These are phyloP conservation scores for Drosophila arizonae DNA, from an alignment of 1,140 invertebrate species.

Conservation along the genomic window DNA sequence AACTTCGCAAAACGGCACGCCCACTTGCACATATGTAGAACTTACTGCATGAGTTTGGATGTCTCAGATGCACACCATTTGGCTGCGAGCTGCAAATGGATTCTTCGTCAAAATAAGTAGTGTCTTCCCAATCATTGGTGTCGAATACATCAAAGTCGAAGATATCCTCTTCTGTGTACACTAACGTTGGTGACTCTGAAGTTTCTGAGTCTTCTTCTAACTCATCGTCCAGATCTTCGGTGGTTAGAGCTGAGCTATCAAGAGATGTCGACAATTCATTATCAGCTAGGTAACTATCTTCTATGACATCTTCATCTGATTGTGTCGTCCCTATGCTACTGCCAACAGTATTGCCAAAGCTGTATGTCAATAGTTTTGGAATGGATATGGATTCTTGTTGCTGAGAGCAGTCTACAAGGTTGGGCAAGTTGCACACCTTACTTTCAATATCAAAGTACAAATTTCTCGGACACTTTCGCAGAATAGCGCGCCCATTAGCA, in stretches of 20 bases:
- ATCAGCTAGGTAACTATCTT: background rate
- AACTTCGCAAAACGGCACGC: constrained; percentile 10
- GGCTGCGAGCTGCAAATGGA: background rate
- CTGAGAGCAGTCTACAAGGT: background rate
- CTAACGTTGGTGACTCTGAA: background rate
- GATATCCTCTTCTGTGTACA: background rate
- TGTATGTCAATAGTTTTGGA: background rate
- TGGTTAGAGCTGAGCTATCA: background rate
- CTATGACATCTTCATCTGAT: background rate
- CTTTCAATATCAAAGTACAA: constrained; percentile 30
- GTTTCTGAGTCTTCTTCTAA: background rate
- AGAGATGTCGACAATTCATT: background rate
- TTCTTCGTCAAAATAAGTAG: background rate
- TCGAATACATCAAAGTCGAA: background rate
- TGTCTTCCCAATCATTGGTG: background rate
- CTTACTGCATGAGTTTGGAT: constrained; percentile 5
- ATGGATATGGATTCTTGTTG: background rate
- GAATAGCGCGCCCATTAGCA: constrained; percentile 22
- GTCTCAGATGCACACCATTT: constrained; percentile 14
- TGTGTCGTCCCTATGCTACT: background rate
- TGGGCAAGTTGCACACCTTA: background rate
- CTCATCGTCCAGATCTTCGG: background rate
- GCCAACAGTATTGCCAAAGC: background rate
- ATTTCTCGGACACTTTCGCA: constrained; percentile 20
- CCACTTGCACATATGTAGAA: constrained; percentile 46